Conservation (phyloP, 2,888 invertebrate species). For the Yponomeuta sedellus region DNA sequence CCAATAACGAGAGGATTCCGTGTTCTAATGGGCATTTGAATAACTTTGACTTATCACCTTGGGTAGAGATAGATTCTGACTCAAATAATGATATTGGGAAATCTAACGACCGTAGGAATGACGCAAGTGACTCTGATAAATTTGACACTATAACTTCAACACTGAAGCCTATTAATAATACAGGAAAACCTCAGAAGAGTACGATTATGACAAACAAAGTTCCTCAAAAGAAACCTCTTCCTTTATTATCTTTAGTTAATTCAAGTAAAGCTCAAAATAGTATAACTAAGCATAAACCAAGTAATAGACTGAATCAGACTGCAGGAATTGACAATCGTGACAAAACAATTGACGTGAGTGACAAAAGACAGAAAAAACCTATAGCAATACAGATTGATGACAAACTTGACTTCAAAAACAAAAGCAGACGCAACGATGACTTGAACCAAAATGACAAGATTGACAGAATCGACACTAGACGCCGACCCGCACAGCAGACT, state of each 20-base stretch:
- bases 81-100: constrained; percentile 56
- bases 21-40: constrained; percentile 74
- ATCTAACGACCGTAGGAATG: constrained; percentile 32
- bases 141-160: constrained; percentile 19
- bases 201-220: constrained; percentile 31
- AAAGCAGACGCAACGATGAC: constrained; percentile 57
- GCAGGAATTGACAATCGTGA: constrained; percentile 26
- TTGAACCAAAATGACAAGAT: constrained; percentile 23
- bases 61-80: constrained; percentile 72
- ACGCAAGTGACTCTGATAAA: constrained; percentile 26
- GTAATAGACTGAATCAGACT: constrained; percentile 27
- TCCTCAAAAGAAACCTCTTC: constrained; percentile 33
- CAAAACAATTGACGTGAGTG: constrained; percentile 20
- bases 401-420: constrained; percentile 77
- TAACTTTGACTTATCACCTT: constrained; percentile 78
- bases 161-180: constrained; percentile 34
- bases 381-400: constrained; percentile 67
- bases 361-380: constrained; percentile 28
- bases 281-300: constrained; percentile 32
- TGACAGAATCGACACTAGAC: constrained; percentile 36
- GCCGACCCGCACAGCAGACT: constrained; percentile 32
- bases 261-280: constrained; percentile 30
- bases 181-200: constrained; percentile 30
- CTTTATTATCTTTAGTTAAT: constrained; percentile 24
- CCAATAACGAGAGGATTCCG: constrained; percentile 75